These are phyloP conservation scores for Thalassophryne amazonica DNA, from an alignment of 2,797 vertebrate species.

Conservation along the genomic window DNA sequence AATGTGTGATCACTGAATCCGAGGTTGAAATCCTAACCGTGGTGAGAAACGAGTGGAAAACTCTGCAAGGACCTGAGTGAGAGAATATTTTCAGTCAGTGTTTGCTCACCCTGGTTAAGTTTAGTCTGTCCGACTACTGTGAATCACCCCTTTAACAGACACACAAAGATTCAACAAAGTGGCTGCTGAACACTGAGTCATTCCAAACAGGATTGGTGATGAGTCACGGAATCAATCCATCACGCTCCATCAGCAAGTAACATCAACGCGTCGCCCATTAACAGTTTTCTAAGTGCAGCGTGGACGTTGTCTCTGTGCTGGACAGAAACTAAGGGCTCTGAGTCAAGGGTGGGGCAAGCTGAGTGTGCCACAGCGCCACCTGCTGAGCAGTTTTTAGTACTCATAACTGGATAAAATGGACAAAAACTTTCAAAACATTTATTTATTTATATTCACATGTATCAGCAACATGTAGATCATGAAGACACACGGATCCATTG, in stretches of 20 bases:
- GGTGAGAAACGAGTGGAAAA: slow-evolving; percentile 70
- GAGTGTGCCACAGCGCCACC: no score
- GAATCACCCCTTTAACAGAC: slow-evolving; percentile 44
- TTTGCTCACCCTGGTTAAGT: slow-evolving; percentile 25
- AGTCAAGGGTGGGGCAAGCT: no score
- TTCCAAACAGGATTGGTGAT: slow-evolving; percentile 16
- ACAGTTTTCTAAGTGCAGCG: no score
- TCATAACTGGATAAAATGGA: no score
- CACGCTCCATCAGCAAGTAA: slow-evolving; percentile 17
- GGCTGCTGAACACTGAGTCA: slow-evolving; percentile 1
- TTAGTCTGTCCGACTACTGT: slow-evolving; percentile 49
- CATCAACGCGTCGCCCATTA: slow-evolving; percentile 8
- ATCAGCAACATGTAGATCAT: no score
- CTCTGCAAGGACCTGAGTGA: slow-evolving; percentile 10
- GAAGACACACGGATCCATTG: no score
- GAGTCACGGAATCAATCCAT: slow-evolving; percentile 57
- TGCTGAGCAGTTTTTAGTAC: no score
- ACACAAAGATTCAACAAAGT: slow-evolving; percentile 8
- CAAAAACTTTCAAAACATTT: no score
- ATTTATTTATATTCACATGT: no score
- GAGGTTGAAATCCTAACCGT: slow-evolving; percentile 57
- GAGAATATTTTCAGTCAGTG: slow-evolving; percentile 21
- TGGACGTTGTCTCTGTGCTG: no score
- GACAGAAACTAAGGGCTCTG: no score
- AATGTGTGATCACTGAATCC: slow-evolving; percentile 66